Evolutionary conservation across 2,888 invertebrate species (phyloP).

Genomic region (Lottia scabra): DNA sequence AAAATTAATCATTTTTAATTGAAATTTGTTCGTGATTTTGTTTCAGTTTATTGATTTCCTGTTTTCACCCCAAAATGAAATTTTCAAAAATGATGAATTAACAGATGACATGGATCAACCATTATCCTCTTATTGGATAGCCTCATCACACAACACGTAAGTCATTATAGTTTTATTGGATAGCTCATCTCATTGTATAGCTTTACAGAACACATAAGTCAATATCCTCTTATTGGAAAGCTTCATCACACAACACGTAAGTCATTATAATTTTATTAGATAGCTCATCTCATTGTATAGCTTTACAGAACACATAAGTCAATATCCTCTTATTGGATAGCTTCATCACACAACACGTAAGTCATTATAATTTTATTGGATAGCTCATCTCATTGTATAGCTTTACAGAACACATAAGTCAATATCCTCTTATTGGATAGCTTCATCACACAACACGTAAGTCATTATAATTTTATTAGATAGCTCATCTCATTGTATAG

Average conservation of each 20-base stretch:
- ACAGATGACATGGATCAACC: constrained; percentile 92
- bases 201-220: neutral
- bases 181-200: no score
- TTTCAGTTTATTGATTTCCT: constrained; percentile 87
- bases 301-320: no score
- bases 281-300: neutral
- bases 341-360: constrained; percentile 2
- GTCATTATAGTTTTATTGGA: constrained; percentile 49
- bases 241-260: no score
- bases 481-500: neutral
- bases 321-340: constrained; percentile 72
- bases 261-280: no score
- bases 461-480: no score
- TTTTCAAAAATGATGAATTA: constrained; percentile 83
- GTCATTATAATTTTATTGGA: constrained; percentile 47
- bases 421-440: no score
- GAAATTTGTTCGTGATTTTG: neutral
- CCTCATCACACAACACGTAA: constrained; percentile 97
- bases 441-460: constrained; percentile 82
- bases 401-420: neutral
- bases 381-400: neutral
- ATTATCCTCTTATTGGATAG: constrained; percentile 93
- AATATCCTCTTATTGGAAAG: no score
- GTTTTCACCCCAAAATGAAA: constrained; percentile 91
- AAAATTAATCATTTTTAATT: no score